Evolutionary conservation across 2,113 vertebrate species (phyloP).

Genomic region (Lepus timidus): DNA sequence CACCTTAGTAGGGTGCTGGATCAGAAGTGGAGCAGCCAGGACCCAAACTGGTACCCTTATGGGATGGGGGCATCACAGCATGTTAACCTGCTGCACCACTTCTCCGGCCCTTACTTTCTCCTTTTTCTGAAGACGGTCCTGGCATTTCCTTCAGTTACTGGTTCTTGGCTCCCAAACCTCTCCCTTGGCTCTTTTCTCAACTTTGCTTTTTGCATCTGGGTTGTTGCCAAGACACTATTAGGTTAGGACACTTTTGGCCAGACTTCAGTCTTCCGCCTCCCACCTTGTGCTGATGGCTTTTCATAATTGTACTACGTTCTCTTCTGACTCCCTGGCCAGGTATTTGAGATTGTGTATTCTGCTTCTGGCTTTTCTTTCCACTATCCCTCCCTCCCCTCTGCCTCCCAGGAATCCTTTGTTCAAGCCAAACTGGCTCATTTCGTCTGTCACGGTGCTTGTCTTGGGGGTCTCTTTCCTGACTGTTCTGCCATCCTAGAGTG

Average conservation of each 20-base stretch:
- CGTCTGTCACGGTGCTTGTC: background rate
- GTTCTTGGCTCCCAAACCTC: background rate
- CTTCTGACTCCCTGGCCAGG: background rate
- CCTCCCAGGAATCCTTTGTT: background rate
- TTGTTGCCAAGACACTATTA: background rate
- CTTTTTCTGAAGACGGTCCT: slow-evolving; percentile 50
- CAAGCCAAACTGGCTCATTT: background rate
- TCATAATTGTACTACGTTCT: background rate
- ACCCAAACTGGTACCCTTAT: no score
- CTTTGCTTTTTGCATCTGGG: background rate
- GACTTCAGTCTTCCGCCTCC: background rate
- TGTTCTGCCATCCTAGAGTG: background rate
- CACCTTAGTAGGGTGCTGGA: no score
- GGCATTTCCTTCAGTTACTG: background rate
- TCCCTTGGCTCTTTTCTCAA: background rate
- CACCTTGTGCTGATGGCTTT: background rate
- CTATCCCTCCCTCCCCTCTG: background rate
- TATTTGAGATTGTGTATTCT: background rate
- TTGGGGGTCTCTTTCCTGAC: background rate
- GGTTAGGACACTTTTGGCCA: background rate
- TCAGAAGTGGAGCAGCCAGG: no score
- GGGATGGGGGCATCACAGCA: no score
- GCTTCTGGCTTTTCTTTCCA: background rate
- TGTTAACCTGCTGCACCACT: no score
- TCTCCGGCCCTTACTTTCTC: background rate